Percentiles rank a stretch among this genome's conserved stretches.
phyloP scores from a whole-genome alignment of 2,113 vertebrate species.

The Oenanthe oenanthe region DNA sequence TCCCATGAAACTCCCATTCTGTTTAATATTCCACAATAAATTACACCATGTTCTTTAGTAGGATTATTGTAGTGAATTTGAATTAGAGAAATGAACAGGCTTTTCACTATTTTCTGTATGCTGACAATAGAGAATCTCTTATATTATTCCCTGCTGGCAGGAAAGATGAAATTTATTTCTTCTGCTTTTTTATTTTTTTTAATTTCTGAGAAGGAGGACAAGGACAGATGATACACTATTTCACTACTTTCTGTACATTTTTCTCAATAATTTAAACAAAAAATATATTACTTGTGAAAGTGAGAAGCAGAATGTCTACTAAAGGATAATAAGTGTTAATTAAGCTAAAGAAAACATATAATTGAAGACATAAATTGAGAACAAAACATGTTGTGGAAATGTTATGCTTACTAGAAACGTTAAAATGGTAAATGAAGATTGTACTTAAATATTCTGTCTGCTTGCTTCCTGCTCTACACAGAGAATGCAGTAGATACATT shows the following conservation, averaged over 20 bases:
- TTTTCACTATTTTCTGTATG: slow-evolving; percentile 38
- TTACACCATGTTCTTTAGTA: neutral
- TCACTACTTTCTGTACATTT: neutral
- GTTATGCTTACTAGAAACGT: neutral
- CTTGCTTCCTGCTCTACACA: neutral
- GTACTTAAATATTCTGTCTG: neutral
- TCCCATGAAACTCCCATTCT: slow-evolving; percentile 1
- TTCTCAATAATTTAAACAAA: neutral
- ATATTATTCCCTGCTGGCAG: slow-evolving; percentile 20
- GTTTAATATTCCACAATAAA: slow-evolving; percentile 38
- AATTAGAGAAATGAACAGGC: neutral
- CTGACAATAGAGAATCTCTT: slow-evolving; percentile 17
- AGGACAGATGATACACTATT: neutral
- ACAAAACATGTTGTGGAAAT: neutral
- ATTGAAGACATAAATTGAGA: neutral
- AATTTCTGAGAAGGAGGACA: neutral
- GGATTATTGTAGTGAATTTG: neutral
- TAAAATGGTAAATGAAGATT: neutral
- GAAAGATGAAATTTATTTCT: slow-evolving; percentile 47
- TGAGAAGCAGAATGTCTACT: neutral
- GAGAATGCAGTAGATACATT: neutral
- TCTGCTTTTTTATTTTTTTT: neutral
- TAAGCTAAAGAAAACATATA: neutral
- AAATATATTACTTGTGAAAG: neutral
- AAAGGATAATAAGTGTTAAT: neutral